Evolutionary conservation across 2,113 vertebrate species (phyloP), one percentile per base, ranked within the genome.

Genomic region (Upupa epops): DNA sequence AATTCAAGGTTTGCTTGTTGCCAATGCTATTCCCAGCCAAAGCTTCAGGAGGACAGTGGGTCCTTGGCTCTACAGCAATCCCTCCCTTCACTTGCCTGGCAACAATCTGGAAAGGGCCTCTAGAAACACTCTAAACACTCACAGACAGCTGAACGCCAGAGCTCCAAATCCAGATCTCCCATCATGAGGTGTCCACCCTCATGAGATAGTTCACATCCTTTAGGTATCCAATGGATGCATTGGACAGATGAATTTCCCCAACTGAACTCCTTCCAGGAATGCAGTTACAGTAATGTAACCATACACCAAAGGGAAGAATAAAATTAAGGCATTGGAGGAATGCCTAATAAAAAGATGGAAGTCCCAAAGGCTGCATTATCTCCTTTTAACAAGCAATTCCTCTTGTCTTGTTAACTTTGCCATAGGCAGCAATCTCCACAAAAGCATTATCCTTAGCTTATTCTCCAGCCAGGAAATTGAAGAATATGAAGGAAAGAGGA

Each of bases 151-250:
- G 2, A 51, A 74, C 45, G 10, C n/a, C 65, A 31, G 59, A 78
- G 18, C 25, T 25, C 60, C 7, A 79, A 78, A 59, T 20, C 40
- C 40, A 25, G 24, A 85, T 40, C 17, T 29, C 21, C 21, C 13
- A 16, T n/a, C n/a, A n/a, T n/a, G 1, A 70, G 18, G 55, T 49
- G 40, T 65, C 64, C 64, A 0, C 29, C 40, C 68, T 42, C n/a
- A 24, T 22, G 13, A 79, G 36, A 20, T 1, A 20, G 12, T 21
- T 70, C 15, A 19, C 48, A 37, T 34, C 42, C 9, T 45, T 60
- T 22, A 0, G 0, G 31, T 49, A 36, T 19, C 36, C 28, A 22
- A 54, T 10, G 22, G 17, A 48, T 51, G 26, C 32, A 46, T 4
- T 5, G 20, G 34, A 31, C 20, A 69, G 24, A 40, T 69, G 14